Conservation (phyloP, 2,797 vertebrate genomes). For the Molothrus ater region DNA sequence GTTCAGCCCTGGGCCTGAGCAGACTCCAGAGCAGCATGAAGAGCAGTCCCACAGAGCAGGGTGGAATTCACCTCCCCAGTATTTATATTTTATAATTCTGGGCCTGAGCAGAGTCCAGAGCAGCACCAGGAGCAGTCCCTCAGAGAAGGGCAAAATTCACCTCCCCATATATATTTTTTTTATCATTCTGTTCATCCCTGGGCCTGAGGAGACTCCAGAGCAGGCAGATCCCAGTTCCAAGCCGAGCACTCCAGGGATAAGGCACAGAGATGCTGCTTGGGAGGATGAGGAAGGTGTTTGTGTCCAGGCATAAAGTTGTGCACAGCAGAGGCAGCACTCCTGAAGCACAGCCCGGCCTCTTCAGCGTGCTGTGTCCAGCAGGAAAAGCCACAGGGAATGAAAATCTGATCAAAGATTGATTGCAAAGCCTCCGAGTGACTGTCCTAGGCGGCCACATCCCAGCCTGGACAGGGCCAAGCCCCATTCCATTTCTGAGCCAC, state of each 20-base stretch:
- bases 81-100: too few relatives aligned
- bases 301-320: neutral
- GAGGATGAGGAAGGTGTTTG: neutral
- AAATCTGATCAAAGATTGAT: neutral
- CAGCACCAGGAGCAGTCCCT: too few relatives aligned
- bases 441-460: neutral
- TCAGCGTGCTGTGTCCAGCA: fast-evolving
- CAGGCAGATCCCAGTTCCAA: neutral
- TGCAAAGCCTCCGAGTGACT: neutral
- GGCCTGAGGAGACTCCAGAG: neutral
- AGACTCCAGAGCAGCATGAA: too few relatives aligned
- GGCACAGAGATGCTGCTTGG: fast-evolving
- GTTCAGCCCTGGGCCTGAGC: too few relatives aligned
- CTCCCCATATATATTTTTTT: too few relatives aligned
- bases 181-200: too few relatives aligned
- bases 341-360: neutral
- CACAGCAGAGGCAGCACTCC: neutral
- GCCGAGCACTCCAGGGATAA: fast-evolving
- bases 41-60: too few relatives aligned
- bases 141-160: too few relatives aligned
- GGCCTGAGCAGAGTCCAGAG: too few relatives aligned
- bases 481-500: fast-evolving
- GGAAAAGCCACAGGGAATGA: neutral
- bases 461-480: neutral
- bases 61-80: too few relatives aligned